A percentile compares a stretch with the other conserved stretches of the same genome.
Conservation (phyloP, 2,888 invertebrate species). For the Branchipolynoe longqiensis region DNA sequence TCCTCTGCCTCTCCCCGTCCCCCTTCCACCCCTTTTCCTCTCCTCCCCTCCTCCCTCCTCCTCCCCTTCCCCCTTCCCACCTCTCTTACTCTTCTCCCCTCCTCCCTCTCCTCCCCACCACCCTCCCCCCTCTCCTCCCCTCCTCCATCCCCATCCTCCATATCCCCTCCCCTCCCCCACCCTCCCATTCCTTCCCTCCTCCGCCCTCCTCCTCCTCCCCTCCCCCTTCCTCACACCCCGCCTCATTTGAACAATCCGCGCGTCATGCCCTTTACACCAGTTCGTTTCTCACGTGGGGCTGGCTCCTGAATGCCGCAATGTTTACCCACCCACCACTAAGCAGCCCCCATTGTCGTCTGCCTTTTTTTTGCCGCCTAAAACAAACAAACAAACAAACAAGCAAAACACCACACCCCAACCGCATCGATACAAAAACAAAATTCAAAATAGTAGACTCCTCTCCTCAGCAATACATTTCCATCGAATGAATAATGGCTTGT, state of each 20-base stretch:
- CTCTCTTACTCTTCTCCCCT: no score
- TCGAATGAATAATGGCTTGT: no score
- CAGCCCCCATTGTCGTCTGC: no score
- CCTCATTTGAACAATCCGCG: slow-evolving; percentile 32
- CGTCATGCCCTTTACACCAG: slow-evolving; percentile 39
- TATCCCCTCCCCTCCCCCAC: not conserved
- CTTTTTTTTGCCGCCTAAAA: no score
- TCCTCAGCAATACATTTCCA: no score
- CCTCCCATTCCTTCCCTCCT: not conserved
- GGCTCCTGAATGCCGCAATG: no score
- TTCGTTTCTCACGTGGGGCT: slow-evolving; percentile 34
- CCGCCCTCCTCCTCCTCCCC: not conserved
- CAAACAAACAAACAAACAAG: no score
- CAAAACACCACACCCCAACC: no score
- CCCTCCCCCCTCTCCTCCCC: not conserved
- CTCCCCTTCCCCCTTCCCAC: not conserved
- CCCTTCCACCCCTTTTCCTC: not conserved
- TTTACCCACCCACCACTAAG: no score
- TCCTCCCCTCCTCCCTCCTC: not conserved
- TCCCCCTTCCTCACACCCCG: not conserved
- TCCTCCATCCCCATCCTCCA: not conserved
- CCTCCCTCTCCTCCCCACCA: no score
- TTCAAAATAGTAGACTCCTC: no score
- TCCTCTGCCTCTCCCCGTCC: not conserved
- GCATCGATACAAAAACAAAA: no score